A percentile compares a stretch with the other conserved stretches of the same genome.
Conservation (phyloP, 2,797 vertebrate genomes). For the Gymnocypris eckloni region DNA sequence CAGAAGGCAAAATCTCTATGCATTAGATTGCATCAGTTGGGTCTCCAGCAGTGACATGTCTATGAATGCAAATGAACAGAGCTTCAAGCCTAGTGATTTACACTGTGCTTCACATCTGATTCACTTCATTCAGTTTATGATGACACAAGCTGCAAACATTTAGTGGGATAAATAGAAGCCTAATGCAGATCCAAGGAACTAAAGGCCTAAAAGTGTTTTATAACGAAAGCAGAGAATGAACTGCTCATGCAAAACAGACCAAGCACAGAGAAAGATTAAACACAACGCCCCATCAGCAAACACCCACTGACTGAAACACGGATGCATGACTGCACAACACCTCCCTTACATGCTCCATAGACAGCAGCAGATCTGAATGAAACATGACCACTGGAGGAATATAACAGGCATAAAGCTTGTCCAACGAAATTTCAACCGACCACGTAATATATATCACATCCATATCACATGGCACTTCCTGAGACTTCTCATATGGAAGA, state of each 20-base stretch:
- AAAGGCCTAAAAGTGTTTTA: background rate
- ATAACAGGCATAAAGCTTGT: slow-evolving; percentile 11
- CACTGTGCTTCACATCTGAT: background rate
- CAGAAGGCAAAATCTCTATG: background rate
- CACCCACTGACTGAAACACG: background rate
- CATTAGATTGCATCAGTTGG: background rate
- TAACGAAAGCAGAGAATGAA: background rate
- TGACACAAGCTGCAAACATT: slow-evolving; percentile 22
- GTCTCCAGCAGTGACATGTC: background rate
- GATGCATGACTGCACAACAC: slow-evolving; percentile 12
- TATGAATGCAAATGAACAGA: background rate
- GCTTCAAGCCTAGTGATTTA: background rate
- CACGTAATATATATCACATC: background rate
- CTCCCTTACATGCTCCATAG: background rate
- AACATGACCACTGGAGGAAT: slow-evolving; percentile 20
- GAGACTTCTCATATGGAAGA: background rate
- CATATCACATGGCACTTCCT: background rate
- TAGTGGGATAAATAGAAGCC: slow-evolving; percentile 12
- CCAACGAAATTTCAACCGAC: background rate
- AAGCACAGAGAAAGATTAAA: slow-evolving; percentile 1
- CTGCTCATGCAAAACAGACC: slow-evolving; percentile 16
- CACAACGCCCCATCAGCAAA: slow-evolving; percentile 1
- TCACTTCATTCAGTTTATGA: background rate
- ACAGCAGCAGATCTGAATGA: slow-evolving; percentile 4
- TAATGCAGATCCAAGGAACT: slow-evolving; percentile 17